These are phyloP conservation scores for Lytechinus pictus DNA, from an alignment of 35 echinoderm and acorn worm genomes.

Conservation along the genomic window DNA sequence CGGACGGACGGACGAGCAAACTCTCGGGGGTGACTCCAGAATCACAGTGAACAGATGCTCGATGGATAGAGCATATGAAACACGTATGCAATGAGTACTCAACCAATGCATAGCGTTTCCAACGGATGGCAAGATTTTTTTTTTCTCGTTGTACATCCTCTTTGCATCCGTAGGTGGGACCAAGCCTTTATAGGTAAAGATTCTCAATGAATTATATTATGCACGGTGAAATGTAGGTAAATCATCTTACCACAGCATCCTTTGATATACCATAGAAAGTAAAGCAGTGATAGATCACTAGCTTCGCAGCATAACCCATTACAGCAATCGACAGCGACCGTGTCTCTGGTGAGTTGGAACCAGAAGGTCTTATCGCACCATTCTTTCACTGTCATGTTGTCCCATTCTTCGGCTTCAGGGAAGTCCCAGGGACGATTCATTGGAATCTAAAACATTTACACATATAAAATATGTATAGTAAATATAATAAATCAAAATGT, in stretches of 20 bases:
- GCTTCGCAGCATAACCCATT: not conserved
- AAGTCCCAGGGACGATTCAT: slow-evolving; percentile 69
- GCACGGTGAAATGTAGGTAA: too few relatives aligned
- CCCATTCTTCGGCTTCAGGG: slow-evolving; percentile 68
- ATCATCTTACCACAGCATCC: not conserved
- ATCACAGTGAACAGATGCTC: slow-evolving; percentile 33
- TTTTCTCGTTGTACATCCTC: too few relatives aligned
- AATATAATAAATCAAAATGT: too few relatives aligned
- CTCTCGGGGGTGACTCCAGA: not conserved
- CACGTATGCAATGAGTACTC: slow-evolving; percentile 30
- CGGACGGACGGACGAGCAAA: too few relatives aligned
- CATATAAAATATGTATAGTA: too few relatives aligned
- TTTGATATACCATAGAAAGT: slow-evolving; percentile 53
- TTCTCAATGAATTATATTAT: too few relatives aligned
- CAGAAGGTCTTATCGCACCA: slow-evolving; percentile 71
- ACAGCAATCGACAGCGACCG: not conserved
- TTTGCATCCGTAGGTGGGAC: too few relatives aligned
- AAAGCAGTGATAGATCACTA: slow-evolving; percentile 40
- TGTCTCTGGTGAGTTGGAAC: slow-evolving; percentile 39
- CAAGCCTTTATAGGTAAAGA: too few relatives aligned
- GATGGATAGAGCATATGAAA: slow-evolving; percentile 46
- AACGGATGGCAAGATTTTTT: too few relatives aligned
- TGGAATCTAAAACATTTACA: slow-evolving; percentile 54
- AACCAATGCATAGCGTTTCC: slow-evolving; percentile 12
- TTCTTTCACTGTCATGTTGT: slow-evolving; percentile 75